Evolutionary conservation across 1,140 invertebrate genomes (phyloP), one percentile per base, ranked within the genome.

Genomic region (Ditylenchus dipsaci): DNA sequence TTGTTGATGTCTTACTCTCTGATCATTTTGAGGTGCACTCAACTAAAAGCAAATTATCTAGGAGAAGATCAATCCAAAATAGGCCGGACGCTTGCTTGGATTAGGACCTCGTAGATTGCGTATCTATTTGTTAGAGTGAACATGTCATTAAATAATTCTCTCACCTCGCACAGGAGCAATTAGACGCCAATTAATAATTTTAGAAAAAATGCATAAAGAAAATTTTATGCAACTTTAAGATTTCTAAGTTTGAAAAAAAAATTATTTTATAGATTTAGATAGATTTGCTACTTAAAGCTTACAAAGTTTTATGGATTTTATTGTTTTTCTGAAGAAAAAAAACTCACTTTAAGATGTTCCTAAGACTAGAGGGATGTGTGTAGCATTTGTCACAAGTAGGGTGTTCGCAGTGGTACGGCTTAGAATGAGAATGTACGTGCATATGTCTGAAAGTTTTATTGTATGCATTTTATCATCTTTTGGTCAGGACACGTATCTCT

Each of bases 301-400:
- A n/a, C n/a, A n/a, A n/a, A n/a, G n/a, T n/a, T n/a, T n/a, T n/a
- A n/a, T n/a, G n/a, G n/a, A n/a, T n/a, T n/a, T n/a, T n/a, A n/a
- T n/a, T n/a, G n/a, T n/a, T 53, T 53, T 53, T 19, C 15, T 7
- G 23, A 53, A 53, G n/a, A 30, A 61, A 61, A 27, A 61, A 42
- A 65, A 60, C 23, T 60, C 30, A 62, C 69, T 56, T 61, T 71
- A 11, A 60, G 38, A 62, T 71, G 69, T 71, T 71, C 45, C 69
- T 30, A 15, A 71, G 15, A 45, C 67, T 71, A 29, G 53, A 60
- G 15, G 69, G 69, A 53, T 71, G 69, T 1, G 69, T 71, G 66
- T 71, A 71, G 23, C 33, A 67, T 57, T 71, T 71, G 26, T 70
- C 69, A 43, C 69, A 71, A 26, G 57, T 58, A 26, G 19, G 19